phyloP scores from a whole-genome alignment of 2,888 invertebrate genomes.

The Ptychoptera contaminata region DNA sequence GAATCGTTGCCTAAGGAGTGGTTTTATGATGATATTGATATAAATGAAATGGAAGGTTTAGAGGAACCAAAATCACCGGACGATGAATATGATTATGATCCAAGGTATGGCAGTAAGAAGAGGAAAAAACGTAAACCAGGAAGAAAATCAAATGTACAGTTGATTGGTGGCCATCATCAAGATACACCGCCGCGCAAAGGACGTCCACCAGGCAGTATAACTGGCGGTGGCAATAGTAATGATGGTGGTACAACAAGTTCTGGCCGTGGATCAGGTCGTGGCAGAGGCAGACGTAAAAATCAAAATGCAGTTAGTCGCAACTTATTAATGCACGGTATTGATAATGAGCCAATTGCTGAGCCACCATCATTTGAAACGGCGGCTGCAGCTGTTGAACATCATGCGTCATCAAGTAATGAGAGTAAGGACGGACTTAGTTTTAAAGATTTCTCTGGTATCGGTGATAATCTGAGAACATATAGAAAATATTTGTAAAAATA shows the following conservation, averaged over 20 bases:
- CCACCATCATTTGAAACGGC: conserved; percentile 31
- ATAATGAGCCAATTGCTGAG: conserved; percentile 21
- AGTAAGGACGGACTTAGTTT: background rate
- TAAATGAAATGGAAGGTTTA: conserved; percentile 80
- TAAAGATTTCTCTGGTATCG: background rate
- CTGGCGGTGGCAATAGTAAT: conserved; percentile 8
- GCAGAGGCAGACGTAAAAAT: conserved; percentile 19
- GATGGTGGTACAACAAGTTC: conserved; percentile 13
- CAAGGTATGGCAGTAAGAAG: conserved; percentile 30
- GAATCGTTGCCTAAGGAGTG: conserved; percentile 59
- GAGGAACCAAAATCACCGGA: conserved; percentile 87
- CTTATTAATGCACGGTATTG: conserved; percentile 6
- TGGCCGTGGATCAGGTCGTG: conserved; percentile 16
- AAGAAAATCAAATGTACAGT: conserved; percentile 17
- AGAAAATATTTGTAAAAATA: conserved; percentile 29
- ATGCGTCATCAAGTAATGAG: conserved; percentile 14
- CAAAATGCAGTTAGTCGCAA: conserved; percentile 13
- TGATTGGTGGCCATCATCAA: conserved; percentile 5
- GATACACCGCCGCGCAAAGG: conserved; percentile 9
- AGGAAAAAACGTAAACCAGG: conserved; percentile 28
- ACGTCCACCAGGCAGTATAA: conserved; percentile 9
- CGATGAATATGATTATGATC: conserved; percentile 83
- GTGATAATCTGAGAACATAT: conserved; percentile 21
- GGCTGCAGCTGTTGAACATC: conserved; percentile 25
- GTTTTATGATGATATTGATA: conserved; percentile 80